phyloP scores from a whole-genome alignment of 2,113 vertebrate genomes.

The Ursus arctos region DNA sequence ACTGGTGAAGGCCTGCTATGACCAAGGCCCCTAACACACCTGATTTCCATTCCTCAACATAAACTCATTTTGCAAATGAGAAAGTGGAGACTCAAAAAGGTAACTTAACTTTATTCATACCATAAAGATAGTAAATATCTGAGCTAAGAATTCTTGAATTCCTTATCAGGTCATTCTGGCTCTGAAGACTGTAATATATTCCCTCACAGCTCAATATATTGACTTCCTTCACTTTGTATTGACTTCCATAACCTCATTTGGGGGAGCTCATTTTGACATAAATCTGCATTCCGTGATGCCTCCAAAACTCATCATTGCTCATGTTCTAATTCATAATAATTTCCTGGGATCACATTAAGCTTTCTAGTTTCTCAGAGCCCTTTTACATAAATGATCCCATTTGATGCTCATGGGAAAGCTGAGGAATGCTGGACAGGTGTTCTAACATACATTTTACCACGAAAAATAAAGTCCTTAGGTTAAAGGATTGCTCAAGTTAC shows the following conservation, averaged over 20 bases:
- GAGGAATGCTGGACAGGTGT: neutral
- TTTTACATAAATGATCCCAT: slow-evolving; percentile 14
- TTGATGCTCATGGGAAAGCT: neutral
- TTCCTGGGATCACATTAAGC: neutral
- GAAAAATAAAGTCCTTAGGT: neutral
- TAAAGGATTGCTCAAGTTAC: neutral
- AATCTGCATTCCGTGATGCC: neutral
- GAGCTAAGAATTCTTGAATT: neutral
- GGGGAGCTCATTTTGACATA: neutral
- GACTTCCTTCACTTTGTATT: neutral
- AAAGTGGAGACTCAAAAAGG: neutral
- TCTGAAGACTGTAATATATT: neutral
- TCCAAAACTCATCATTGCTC: neutral
- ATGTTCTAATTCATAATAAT: slow-evolving; percentile 22
- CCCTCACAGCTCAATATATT: neutral
- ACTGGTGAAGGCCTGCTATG: neutral
- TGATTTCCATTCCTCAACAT: neutral
- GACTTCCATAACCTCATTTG: slow-evolving; percentile 1
- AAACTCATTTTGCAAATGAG: neutral
- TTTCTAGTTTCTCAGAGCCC: neutral
- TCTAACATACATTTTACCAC: neutral
- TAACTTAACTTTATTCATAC: slow-evolving; percentile 10
- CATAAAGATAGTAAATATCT: slow-evolving; percentile 2
- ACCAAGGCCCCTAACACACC: neutral
- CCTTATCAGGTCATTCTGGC: neutral